Conservation (phyloP, 2,888 invertebrate genomes). For the Dicyrtomina minuta region DNA sequence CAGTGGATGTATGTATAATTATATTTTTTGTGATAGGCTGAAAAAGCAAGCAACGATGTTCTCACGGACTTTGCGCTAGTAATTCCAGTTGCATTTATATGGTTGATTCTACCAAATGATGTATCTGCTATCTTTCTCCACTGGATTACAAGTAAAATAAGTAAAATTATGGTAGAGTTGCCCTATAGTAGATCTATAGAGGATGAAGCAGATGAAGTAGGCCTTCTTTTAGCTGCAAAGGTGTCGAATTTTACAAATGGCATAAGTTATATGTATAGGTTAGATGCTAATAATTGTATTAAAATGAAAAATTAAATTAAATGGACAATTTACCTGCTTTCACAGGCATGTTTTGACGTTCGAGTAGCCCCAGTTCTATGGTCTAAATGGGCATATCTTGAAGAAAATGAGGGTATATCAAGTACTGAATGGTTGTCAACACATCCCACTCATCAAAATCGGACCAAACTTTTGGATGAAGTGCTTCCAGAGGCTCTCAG, state of each 20-base stretch:
- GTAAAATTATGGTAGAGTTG: constrained; percentile 58
- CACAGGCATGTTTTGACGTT: constrained; percentile 59
- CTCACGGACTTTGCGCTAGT: constrained; percentile 59
- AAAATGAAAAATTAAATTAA: too few relatives aligned
- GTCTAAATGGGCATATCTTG: constrained; percentile 57
- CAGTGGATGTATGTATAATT: neutral
- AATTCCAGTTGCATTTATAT: constrained; percentile 59
- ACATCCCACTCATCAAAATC: constrained; percentile 60
- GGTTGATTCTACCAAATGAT: constrained; percentile 62
- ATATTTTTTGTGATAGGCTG: constrained; percentile 56
- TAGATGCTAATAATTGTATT: too few relatives aligned
- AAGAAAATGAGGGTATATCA: neutral
- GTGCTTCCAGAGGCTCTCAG: constrained; percentile 58
- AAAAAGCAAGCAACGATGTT: constrained; percentile 59
- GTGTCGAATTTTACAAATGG: too few relatives aligned
- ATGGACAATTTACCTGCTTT: constrained; percentile 14
- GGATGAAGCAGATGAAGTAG: constrained; percentile 64
- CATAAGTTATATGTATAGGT: too few relatives aligned
- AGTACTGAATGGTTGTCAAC: constrained; percentile 61
- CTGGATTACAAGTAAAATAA: constrained; percentile 58
- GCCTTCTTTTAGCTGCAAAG: constrained; percentile 62
- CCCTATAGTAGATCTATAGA: constrained; percentile 63
- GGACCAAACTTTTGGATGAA: constrained; percentile 57
- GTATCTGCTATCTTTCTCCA: constrained; percentile 59
- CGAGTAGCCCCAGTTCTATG: constrained; percentile 63